Evolutionary conservation across 2,113 vertebrate species (phyloP).

Genomic region (Mus spicilegus): DNA sequence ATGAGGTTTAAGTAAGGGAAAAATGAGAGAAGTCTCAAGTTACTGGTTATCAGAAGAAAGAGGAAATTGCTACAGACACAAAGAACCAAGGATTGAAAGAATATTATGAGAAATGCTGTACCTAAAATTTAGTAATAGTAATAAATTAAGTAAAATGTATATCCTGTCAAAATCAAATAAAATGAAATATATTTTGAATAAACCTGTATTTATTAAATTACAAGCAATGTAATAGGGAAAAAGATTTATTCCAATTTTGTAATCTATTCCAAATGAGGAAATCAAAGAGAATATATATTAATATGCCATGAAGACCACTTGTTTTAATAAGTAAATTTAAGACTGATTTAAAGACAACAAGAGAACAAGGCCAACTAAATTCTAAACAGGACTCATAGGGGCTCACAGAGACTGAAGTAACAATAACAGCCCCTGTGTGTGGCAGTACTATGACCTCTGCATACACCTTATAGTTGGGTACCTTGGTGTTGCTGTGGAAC

Average conservation of each 20-base stretch:
- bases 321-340: neutral
- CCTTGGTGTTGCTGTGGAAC: neutral
- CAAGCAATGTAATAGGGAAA: neutral
- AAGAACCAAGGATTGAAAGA: neutral
- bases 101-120: neutral
- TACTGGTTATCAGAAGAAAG: neutral
- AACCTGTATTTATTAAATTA: neutral
- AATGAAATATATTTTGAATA: neutral
- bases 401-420: neutral
- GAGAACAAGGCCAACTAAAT: neutral
- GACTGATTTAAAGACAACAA: neutral
- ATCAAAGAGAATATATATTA: neutral
- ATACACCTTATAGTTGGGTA: neutral
- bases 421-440: accelerated
- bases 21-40: neutral
- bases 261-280: neutral
- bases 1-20: neutral
- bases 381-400: neutral
- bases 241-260: neutral
- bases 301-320: neutral
- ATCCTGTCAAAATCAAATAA: neutral
- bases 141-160: neutral
- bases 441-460: accelerated
- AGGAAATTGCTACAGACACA: neutral
- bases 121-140: neutral